Conservation (phyloP, 2,113 vertebrate species). For the Corythoichthys haematopterus region DNA sequence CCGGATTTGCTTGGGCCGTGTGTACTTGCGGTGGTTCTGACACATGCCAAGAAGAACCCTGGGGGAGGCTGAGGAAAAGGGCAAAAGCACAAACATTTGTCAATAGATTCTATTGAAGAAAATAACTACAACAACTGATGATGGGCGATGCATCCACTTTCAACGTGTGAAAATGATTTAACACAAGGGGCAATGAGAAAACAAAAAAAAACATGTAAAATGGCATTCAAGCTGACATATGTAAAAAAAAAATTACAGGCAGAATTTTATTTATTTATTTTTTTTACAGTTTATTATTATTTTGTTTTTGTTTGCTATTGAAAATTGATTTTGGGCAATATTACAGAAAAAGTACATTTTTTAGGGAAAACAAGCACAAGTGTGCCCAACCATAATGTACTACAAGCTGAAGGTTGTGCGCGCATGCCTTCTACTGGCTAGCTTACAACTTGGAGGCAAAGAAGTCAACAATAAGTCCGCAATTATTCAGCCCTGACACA, state of each 20-base stretch:
- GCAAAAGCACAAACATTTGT: background rate
- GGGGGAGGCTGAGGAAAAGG: constrained; percentile 79
- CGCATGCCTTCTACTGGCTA: too few relatives aligned
- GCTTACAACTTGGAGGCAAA: too few relatives aligned
- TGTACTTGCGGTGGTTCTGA: constrained; percentile 91
- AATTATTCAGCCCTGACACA: too few relatives aligned
- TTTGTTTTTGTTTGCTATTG: too few relatives aligned
- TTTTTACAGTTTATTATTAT: too few relatives aligned
- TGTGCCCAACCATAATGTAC: too few relatives aligned
- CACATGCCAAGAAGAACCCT: constrained; percentile 94
- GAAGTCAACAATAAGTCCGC: too few relatives aligned
- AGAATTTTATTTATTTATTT: too few relatives aligned
- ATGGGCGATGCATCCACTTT: background rate
- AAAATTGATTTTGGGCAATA: too few relatives aligned
- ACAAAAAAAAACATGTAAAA: background rate
- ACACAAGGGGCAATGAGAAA: background rate
- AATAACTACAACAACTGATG: background rate
- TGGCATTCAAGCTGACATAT: background rate
- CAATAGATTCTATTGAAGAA: background rate
- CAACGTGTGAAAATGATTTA: background rate
- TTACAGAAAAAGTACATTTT: too few relatives aligned
- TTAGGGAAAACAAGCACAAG: too few relatives aligned
- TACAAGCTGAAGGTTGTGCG: too few relatives aligned
- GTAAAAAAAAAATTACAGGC: background rate
- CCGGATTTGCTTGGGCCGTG: constrained; percentile 84